Base-by-base conservation (phyloP, 2,888 invertebrate species). In the Hydrotaea cyrtoneurina region DNA sequence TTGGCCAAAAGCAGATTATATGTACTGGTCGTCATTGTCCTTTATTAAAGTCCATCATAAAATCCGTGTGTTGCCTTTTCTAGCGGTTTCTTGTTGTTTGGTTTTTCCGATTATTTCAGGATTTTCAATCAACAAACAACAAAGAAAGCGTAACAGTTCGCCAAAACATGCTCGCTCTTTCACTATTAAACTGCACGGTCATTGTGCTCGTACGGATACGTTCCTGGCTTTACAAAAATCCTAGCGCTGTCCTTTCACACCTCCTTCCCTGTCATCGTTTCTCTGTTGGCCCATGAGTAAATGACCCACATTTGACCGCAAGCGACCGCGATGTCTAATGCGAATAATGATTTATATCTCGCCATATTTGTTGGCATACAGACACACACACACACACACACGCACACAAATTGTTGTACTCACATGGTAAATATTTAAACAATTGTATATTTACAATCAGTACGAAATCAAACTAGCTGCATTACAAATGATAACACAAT, bases 301-400 rank as follows among this genome's bases (percentile, higher is more conserved):
- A 10, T 39, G 39, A 39, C 53, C 17, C 23, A 46, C 50, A 50
- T 46, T 69, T 11, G 64, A 46, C 78, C 50, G n/a, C 74, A 69
- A 83, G 82, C 73, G 64, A 82, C 78, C 80, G 82, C 82, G 83
- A 71, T 39, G 62, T 66, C 53, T 69, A 53, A 66, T 50, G 21
- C 57, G 59, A 36, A 19, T 23, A 26, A 59, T 59, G 59, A 59
- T 59, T 59, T 59, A 59, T 59, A 59, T 23, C 23, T 19, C 26
- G 15, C 21, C 23, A 59, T 59, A 21, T 59, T 59, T 59, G 26
- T 59, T 50, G 50, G n/a, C 50, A 15, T n/a, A 13, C 50, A 7
- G 31, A 7, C 31, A 31, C 7, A 31, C 31, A 31, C 2, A 31
- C 31, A 31, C 31, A 31, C 50, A 50, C 2, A 50, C n/a, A 7